Evolutionary conservation across 2,113 vertebrate species (phyloP).

Genomic region (Panthera uncia): DNA sequence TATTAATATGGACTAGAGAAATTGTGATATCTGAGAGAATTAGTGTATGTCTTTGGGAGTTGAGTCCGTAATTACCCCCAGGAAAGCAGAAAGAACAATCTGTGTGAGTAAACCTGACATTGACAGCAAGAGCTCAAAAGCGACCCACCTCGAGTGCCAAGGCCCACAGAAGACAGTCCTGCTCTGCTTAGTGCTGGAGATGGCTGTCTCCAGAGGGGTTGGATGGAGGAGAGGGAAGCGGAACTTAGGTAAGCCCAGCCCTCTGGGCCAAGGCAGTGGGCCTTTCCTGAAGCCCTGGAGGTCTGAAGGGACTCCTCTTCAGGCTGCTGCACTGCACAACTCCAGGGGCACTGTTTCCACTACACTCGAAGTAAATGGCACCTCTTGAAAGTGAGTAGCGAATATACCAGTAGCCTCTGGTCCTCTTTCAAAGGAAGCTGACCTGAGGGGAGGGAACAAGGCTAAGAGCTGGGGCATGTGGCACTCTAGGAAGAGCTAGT

Average conservation of each 20-base stretch:
- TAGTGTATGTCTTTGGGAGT: background rate
- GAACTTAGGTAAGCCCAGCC: background rate
- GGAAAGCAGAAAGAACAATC: background rate
- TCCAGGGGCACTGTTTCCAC: background rate
- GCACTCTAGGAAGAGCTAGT: background rate
- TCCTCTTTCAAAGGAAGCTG: background rate
- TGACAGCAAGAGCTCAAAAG: background rate
- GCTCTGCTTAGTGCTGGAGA: background rate
- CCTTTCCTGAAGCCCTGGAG: background rate
- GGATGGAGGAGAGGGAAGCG: background rate
- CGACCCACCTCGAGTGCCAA: background rate
- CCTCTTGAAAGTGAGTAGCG: background rate
- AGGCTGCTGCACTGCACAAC: background rate
- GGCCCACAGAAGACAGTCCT: background rate
- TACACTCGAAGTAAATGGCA: background rate
- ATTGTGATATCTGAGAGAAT: background rate
- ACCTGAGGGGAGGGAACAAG: background rate
- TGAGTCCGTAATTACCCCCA: background rate
- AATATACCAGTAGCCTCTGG: no score
- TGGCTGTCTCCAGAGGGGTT: background rate
- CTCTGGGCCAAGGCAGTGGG: background rate
- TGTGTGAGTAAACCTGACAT: background rate
- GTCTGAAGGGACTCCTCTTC: background rate
- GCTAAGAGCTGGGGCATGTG: rapidly evolving
- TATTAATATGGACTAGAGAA: background rate